phyloP scores from a whole-genome alignment of 2,113 vertebrate genomes.

The Vimba vimba region DNA sequence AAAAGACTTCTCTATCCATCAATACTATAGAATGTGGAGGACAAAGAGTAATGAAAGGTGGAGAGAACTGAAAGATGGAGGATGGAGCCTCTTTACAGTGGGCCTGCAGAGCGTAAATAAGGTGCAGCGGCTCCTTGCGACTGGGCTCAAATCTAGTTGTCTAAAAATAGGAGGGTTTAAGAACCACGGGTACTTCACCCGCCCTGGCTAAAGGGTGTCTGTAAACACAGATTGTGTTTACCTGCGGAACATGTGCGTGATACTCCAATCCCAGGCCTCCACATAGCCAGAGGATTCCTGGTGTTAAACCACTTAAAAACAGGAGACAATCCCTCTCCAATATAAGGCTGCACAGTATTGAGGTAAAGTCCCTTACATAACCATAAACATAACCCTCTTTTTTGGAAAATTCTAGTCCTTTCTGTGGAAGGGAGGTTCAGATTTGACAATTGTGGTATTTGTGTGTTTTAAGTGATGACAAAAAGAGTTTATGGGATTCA shows the following conservation, averaged over 20 bases:
- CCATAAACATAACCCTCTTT: neutral
- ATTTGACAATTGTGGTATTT: constrained; percentile 3
- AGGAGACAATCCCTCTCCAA: constrained; percentile 28
- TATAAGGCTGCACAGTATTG: constrained; percentile 18
- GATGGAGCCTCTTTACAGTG: constrained; percentile 5
- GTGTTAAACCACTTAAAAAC: constrained; percentile 36
- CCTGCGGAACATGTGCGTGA: constrained; percentile 18
- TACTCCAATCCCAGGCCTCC: constrained; percentile 18
- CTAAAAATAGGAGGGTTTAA: constrained; percentile 59
- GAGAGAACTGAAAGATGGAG: neutral
- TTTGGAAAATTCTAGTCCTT: neutral
- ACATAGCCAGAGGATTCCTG: neutral
- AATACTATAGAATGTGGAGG: neutral
- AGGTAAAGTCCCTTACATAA: constrained; percentile 45
- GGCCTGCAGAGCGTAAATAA: neutral
- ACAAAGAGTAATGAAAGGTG: neutral
- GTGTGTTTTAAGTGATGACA: constrained; percentile 35
- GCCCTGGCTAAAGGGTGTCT: constrained; percentile 21
- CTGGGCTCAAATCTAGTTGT: constrained; percentile 35
- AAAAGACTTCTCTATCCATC: neutral
- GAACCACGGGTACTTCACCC: constrained; percentile 22
- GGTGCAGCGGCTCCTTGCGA: neutral
- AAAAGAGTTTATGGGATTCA: constrained; percentile 11
- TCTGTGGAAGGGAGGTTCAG: neutral
- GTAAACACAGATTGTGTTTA: constrained; percentile 48